A percentile compares a stretch with the other conserved stretches of the same genome.
Conservation (phyloP, 1,140 invertebrate genomes). For the Tetramorium simillimum region DNA sequence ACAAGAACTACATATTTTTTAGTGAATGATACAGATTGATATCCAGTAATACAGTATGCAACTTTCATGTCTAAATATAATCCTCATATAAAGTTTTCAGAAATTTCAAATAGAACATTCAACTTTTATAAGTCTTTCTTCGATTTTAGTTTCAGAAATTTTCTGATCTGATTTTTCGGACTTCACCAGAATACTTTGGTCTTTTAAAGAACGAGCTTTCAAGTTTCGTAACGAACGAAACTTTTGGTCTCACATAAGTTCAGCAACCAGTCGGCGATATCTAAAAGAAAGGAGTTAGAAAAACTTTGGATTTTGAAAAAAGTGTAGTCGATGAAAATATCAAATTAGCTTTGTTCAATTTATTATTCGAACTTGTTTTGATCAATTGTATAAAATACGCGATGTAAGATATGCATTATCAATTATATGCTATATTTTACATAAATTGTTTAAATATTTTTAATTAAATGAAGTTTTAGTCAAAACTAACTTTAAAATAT, state of each 20-base stretch:
- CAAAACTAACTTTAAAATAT: not conserved
- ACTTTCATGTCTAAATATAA: not conserved
- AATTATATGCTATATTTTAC: not conserved
- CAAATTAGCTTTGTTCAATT: not conserved
- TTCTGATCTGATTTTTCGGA: not conserved
- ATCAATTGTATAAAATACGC: not conserved
- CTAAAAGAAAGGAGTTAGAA: not conserved
- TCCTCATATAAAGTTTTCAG: not conserved
- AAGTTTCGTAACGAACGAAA: conserved; percentile 29
- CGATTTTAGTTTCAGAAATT: conserved; percentile 21
- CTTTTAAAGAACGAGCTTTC: conserved; percentile 15
- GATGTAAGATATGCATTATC: not conserved
- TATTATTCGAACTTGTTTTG: not conserved
- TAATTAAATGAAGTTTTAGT: not conserved
- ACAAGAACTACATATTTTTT: not conserved
- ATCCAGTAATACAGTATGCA: not conserved
- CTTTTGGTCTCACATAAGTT: conserved; percentile 38
- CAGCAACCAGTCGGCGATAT: not conserved
- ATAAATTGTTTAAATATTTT: not conserved
- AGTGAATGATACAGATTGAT: not conserved
- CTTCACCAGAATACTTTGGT: conserved; percentile 8
- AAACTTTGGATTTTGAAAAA: conserved; percentile 29
- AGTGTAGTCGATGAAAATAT: not conserved
- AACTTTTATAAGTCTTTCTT: not conserved
- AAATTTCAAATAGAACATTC: not conserved